Percentiles rank a stretch among this genome's conserved stretches.
Evolutionary conservation across 2,888 invertebrate species (phyloP).

Genomic region (Sisyra nigra): DNA sequence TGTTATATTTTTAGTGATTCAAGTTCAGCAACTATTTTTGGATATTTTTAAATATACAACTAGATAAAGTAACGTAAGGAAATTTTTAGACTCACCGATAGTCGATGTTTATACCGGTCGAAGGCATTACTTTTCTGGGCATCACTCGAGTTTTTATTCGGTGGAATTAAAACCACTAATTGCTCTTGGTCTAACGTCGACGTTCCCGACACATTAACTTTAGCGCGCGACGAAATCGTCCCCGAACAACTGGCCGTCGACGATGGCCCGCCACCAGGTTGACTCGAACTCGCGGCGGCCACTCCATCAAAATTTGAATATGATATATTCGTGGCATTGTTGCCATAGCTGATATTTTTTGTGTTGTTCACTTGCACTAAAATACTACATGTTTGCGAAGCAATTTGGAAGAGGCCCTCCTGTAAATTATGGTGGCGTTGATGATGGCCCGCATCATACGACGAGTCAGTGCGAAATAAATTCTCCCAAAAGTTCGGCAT

Average conservation of each 20-base stretch:
- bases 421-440: constrained; percentile 40
- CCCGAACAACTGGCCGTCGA: constrained; percentile 6
- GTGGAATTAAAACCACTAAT: constrained; percentile 39
- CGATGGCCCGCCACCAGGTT: not conserved
- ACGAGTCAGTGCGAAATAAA: not conserved
- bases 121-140: not conserved
- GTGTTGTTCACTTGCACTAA: constrained; percentile 62
- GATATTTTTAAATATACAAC: too few relatives aligned
- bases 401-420: constrained; percentile 62
- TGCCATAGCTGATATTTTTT: constrained; percentile 54
- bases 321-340: constrained; percentile 44
- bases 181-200: constrained; percentile 21
- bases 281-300: not conserved
- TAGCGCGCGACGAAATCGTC: constrained; percentile 8
- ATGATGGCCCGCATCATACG: not conserved
- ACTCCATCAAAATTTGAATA: constrained; percentile 26
- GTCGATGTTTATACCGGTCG: constrained; percentile 27
- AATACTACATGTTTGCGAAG: constrained; percentile 62
- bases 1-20: too few relatives aligned
- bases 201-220: constrained; percentile 4
- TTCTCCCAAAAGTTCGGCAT: too few relatives aligned
- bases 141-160: constrained; percentile 16
- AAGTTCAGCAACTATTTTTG: too few relatives aligned
- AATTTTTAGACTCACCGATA: constrained; percentile 32
- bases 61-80: too few relatives aligned